Conservation (phyloP, 2,888 invertebrate species). For the Cheilosia urbana region DNA sequence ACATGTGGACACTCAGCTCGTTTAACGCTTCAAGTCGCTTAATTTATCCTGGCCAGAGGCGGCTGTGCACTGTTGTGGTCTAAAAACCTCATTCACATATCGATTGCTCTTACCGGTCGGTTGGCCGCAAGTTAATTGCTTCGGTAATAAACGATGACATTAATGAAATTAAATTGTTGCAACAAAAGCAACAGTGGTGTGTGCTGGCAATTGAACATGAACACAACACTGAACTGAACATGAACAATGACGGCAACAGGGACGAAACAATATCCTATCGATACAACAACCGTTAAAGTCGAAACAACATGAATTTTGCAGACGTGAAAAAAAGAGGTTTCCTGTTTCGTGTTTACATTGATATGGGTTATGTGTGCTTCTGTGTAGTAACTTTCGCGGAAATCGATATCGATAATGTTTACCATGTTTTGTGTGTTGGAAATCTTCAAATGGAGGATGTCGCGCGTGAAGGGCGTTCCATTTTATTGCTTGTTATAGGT, state of each 20-base stretch:
- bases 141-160: slow-evolving; percentile 71
- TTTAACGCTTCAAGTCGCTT: slow-evolving; percentile 13
- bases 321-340: slow-evolving; percentile 16
- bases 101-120: slow-evolving; percentile 42
- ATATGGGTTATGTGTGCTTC: background rate
- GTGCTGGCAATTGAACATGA: slow-evolving; percentile 1
- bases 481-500: slow-evolving; percentile 48
- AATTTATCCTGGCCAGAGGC: slow-evolving; percentile 7
- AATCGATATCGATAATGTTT: slow-evolving; percentile 36
- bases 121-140: slow-evolving; percentile 72
- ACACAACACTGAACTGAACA: background rate
- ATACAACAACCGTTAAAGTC: slow-evolving; percentile 39
- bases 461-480: slow-evolving; percentile 41
- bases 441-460: slow-evolving; percentile 31
- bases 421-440: slow-evolving; percentile 3
- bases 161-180: slow-evolving; percentile 68
- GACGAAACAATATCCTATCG: slow-evolving; percentile 15
- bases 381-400: background rate
- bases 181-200: slow-evolving; percentile 48
- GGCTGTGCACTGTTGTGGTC: background rate
- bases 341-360: slow-evolving; percentile 30
- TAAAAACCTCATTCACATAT: slow-evolving; percentile 36
- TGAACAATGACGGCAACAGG: slow-evolving; percentile 21
- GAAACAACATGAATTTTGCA: slow-evolving; percentile 61
- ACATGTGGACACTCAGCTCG: slow-evolving; percentile 38